Conservation (phyloP, 2,797 vertebrate genomes). For the Scolopax bukidnonensis region DNA sequence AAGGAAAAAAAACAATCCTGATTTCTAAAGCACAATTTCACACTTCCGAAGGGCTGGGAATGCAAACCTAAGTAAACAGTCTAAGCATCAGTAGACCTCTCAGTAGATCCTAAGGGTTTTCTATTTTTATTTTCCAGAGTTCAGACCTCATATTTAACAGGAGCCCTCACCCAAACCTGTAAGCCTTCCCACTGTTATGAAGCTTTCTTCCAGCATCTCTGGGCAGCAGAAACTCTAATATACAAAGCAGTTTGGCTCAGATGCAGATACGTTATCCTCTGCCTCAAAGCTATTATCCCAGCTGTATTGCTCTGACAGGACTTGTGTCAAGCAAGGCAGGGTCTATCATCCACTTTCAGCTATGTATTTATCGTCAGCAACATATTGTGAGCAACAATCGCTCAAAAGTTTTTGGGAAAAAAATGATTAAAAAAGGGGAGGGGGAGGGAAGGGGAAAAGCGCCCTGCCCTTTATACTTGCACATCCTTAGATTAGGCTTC, state of each 20-base stretch:
- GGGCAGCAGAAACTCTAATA: not conserved
- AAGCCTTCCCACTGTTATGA: not conserved
- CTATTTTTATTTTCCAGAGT: not conserved
- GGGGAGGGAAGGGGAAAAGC: too few relatives aligned
- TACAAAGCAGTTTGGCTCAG: not conserved
- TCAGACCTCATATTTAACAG: not conserved
- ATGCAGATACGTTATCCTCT: not conserved
- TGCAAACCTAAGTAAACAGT: not conserved
- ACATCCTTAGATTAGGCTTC: not conserved
- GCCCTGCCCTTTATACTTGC: not conserved
- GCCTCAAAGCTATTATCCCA: not conserved
- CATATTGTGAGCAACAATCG: not conserved
- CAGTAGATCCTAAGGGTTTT: not conserved
- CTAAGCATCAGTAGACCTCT: not conserved
- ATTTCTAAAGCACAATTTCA: not conserved
- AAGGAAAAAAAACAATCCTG: fast-evolving
- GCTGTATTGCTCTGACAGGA: not conserved
- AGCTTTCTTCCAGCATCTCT: not conserved
- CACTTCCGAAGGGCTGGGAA: not conserved
- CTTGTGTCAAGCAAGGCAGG: not conserved
- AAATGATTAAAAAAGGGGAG: not conserved
- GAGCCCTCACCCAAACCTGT: not conserved
- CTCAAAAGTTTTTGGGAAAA: not conserved
- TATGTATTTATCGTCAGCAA: not conserved
- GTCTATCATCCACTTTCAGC: not conserved